Evolutionary conservation across 1,140 invertebrate genomes (phyloP).

Genomic region (Aporrectodea caliginosa): DNA sequence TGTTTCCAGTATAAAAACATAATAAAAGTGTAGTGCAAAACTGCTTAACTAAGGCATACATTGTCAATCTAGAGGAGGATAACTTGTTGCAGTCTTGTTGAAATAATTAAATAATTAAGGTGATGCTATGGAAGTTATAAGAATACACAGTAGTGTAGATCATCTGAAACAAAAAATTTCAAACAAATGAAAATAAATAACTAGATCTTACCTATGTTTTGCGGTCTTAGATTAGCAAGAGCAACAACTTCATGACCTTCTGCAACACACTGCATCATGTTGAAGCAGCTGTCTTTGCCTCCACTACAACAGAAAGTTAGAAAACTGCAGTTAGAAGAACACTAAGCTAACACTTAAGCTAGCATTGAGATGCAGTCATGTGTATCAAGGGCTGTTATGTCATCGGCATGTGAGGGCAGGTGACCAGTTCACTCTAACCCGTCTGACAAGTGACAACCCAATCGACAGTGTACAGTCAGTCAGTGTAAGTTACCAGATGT

Average conservation of each 20-base stretch:
- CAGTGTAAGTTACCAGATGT: neutral
- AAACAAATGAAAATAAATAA: neutral
- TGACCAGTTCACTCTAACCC: neutral
- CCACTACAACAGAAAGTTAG: constrained; percentile 64
- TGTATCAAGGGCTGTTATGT: neutral
- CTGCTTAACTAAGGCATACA: neutral
- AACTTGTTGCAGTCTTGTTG: too few relatives aligned
- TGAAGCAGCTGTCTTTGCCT: constrained; percentile 98
- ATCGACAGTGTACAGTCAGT: neutral
- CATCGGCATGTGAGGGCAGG: neutral
- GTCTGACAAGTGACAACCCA: neutral
- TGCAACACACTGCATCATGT: constrained; percentile 94
- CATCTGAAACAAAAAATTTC: neutral
- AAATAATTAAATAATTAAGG: too few relatives aligned
- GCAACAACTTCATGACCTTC: constrained; percentile 88
- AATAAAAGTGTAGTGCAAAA: too few relatives aligned
- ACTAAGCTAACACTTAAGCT: neutral
- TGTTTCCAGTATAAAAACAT: too few relatives aligned
- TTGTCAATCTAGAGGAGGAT: neutral
- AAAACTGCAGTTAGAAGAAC: neutral
- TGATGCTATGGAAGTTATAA: too few relatives aligned
- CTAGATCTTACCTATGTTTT: constrained; percentile 67
- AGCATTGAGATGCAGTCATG: neutral
- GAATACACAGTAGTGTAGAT: too few relatives aligned
- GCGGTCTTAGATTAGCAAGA: constrained; percentile 88